phyloP scores from a whole-genome alignment of 2,888 invertebrate genomes.

The Lutraria lutraria region DNA sequence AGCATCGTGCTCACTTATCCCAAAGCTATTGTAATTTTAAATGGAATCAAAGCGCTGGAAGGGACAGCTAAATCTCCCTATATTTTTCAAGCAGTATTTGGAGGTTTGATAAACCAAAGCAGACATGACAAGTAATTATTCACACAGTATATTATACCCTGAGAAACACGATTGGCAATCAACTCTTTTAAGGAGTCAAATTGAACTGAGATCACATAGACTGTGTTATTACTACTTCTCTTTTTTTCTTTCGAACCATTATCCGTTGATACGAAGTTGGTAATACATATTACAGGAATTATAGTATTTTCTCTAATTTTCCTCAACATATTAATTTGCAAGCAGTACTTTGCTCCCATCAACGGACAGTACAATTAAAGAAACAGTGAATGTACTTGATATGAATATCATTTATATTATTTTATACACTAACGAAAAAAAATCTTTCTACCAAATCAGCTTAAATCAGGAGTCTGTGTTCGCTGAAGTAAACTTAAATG shows the following conservation, averaged over 20 bases:
- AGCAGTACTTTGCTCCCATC: background rate
- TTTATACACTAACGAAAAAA: background rate
- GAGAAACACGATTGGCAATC: constrained; percentile 39
- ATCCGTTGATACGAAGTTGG: background rate
- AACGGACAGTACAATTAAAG: background rate
- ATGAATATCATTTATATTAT: background rate
- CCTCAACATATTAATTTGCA: background rate
- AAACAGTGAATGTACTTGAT: background rate
- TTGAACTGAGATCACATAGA: constrained; percentile 44
- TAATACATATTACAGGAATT: constrained; percentile 5
- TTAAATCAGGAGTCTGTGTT: background rate
- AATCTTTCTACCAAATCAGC: background rate
- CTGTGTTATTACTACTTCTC: constrained; percentile 16
- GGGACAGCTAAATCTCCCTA: background rate
- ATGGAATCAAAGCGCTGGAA: too few species aligned
- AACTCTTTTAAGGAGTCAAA: constrained; percentile 39
- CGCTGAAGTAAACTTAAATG: background rate
- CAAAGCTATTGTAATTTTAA: too few species aligned
- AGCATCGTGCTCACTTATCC: too few species aligned
- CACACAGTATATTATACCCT: constrained; percentile 39
- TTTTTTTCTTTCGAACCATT: background rate
- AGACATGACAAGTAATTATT: constrained; percentile 35
- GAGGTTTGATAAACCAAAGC: constrained; percentile 9
- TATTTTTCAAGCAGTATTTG: constrained; percentile 8
- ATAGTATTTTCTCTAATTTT: constrained; percentile 9